phyloP scores from a whole-genome alignment of 2,888 invertebrate species.

The Pammene aurita region DNA sequence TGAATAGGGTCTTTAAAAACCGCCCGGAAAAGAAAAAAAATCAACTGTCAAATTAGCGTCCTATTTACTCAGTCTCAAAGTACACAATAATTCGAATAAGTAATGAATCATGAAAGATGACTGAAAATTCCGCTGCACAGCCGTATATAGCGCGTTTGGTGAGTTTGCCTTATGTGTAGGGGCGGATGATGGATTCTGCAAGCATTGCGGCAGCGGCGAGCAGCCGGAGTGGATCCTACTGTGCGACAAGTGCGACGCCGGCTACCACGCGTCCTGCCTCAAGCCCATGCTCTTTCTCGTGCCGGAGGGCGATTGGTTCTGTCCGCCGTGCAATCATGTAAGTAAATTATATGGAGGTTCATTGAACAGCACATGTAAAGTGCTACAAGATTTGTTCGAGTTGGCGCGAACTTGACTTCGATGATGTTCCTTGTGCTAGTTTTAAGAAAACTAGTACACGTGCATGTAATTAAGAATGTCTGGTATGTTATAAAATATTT shows the following conservation, averaged over 20 bases:
- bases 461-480: too few species aligned
- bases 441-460: not conserved
- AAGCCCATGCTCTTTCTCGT: conserved; percentile 96
- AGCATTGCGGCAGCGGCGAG: conserved; percentile 94
- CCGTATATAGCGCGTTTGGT: conserved; percentile 20
- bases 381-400: not conserved
- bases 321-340: conserved; percentile 98
- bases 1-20: not conserved
- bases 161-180: conserved; percentile 43
- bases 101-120: conserved; percentile 7
- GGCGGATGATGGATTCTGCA: conserved; percentile 90
- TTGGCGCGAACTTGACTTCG: too few species aligned
- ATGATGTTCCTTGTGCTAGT: not conserved
- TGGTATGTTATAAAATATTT: not conserved
- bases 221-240: conserved; percentile 98
- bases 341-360: conserved; percentile 59
- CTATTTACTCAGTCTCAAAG: not conserved
- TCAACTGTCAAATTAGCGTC: conserved; percentile 17
- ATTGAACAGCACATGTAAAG: not conserved
- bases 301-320: conserved; percentile 99
- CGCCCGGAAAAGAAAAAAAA: not conserved
- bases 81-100: not conserved
- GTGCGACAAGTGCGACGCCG: conserved; percentile 97
- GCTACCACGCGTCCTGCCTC: conserved; percentile 98
- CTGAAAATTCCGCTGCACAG: conserved; percentile 1